Base-by-base conservation (phyloP, 2,888 invertebrate genomes). In the Zeuzera pyrina region DNA sequence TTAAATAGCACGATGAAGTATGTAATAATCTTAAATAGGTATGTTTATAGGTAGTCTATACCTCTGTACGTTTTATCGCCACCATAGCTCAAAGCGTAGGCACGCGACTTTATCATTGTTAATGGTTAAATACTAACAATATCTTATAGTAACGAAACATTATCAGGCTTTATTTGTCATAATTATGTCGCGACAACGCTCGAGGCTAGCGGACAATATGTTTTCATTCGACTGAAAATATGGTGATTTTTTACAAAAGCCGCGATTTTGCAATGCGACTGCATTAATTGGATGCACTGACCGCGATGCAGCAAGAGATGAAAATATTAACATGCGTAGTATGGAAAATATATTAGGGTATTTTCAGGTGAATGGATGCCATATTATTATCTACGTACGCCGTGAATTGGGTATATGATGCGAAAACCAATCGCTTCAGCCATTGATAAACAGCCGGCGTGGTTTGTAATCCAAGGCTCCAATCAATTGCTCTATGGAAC, bases 231-330 rank as follows among this genome's bases (percentile, higher is more conserved):
- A 40, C 36, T 36, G 48, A 57, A 57, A 58, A 59, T 48, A 48
- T 13, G 40, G 47, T 42, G 46, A 61, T 67, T 73, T n/a, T 71
- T 73, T 67, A 61, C 55, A 63, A n/a, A n/a, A 58, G 56, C 56
- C 52, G 40, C 36, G 45, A 59, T 51, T 58, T 52, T 46, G 36
- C 33, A 44, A 50, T 44, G 45, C 57, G 59, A 56, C 57, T 57
- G 59, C 55, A 61, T 65, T 72, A 74, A 77, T 76, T 76, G 74
- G 69, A 72, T 65, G 69, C 70, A 63, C 57, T 65, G 68, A 69
- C 70, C 73, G 68, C 67, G 55, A 54, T 51, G 52, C 52, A 49
- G 49, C 46, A 45, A n/a, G 45, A 50, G 50, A 59, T 65, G 59
- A 65, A 67, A 69, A 68, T 71, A 67, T 72, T 72, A 68, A 66